Evolutionary conservation across 2,113 vertebrate species (phyloP).

Genomic region (Fulica atra): DNA sequence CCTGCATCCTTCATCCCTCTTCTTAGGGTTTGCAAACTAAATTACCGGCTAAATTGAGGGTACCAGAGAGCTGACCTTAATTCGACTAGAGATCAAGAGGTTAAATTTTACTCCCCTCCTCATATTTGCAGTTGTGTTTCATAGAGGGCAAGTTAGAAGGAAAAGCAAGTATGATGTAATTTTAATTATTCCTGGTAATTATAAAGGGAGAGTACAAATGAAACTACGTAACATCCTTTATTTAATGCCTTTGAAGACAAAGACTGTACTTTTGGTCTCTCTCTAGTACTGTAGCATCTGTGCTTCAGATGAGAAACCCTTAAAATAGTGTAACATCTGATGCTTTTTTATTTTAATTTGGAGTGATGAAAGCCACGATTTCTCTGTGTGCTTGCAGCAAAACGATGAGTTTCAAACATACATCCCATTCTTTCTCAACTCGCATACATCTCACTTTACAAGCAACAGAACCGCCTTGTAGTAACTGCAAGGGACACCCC

Average conservation of each 20-base stretch:
- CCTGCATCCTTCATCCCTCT: neutral
- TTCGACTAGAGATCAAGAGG: neutral
- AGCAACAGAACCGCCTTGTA: neutral
- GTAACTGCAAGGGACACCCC: no score
- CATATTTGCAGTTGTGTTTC: neutral
- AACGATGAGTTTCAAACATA: neutral
- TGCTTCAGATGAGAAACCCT: neutral
- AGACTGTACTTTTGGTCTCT: neutral
- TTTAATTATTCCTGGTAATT: neutral
- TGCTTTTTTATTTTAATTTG: neutral
- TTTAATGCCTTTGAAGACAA: neutral
- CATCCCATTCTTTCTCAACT: neutral
- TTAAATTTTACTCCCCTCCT: neutral
- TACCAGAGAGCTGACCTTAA: neutral
- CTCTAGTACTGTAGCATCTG: neutral
- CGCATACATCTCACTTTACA: neutral
- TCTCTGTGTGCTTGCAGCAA: neutral
- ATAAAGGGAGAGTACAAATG: neutral
- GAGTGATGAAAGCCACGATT: neutral
- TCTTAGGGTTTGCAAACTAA: neutral
- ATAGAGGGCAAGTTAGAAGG: neutral
- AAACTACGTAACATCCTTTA: neutral
- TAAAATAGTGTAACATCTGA: neutral
- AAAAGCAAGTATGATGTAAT: neutral
- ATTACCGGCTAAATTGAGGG: neutral